Evolutionary conservation across 2,113 vertebrate species (phyloP).

Genomic region (Pavo muticus): DNA sequence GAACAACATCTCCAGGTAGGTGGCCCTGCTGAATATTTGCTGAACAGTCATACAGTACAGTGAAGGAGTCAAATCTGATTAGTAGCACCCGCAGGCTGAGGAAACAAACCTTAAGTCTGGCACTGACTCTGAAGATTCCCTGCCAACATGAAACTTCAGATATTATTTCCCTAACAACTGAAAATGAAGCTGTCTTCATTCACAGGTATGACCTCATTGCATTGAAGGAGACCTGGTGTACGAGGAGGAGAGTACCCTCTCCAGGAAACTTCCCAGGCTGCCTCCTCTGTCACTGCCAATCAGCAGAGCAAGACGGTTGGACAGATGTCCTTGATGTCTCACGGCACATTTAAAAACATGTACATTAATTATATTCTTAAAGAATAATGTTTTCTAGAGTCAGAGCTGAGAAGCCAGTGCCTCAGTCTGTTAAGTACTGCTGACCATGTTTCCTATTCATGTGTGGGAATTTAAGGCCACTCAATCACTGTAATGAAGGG

Average conservation of each 20-base stretch:
- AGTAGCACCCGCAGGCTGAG: background rate
- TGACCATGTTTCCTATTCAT: background rate
- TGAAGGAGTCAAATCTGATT: background rate
- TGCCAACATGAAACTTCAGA: background rate
- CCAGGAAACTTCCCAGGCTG: background rate
- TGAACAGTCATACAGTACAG: background rate
- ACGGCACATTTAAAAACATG: background rate
- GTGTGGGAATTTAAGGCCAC: background rate
- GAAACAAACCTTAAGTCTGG: background rate
- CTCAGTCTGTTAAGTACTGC: background rate
- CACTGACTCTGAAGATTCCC: background rate
- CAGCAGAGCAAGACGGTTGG: background rate
- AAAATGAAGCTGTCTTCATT: background rate
- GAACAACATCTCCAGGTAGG: background rate
- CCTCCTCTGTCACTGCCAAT: background rate
- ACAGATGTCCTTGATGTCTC: background rate
- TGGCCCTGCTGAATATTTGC: background rate
- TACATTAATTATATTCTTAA: too few relatives aligned
- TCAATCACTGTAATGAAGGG: background rate
- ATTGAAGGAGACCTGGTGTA: background rate
- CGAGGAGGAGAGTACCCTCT: background rate
- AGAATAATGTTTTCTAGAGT: background rate
- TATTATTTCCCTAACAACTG: background rate
- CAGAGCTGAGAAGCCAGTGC: background rate
- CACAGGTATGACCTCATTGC: accelerated